phyloP scores from a whole-genome alignment of 2,797 vertebrate species.

The Lacerta agilis region DNA sequence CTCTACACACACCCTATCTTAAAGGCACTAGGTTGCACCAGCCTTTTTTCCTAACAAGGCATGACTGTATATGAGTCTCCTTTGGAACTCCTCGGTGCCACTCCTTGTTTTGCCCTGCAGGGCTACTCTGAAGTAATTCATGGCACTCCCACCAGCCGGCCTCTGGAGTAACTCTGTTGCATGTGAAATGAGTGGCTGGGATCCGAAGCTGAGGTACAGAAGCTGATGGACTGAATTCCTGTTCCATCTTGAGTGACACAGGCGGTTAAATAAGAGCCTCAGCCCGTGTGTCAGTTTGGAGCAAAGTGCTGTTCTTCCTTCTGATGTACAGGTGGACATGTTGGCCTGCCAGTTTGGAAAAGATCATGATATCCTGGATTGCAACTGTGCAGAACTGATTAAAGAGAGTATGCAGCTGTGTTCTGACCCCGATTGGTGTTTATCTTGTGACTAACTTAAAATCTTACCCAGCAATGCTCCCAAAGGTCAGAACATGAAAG shows the following conservation, averaged over 20 bases:
- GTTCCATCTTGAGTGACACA: neutral
- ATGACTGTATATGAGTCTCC: conserved; percentile 8
- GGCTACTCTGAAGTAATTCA: conserved; percentile 30
- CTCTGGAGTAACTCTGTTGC: neutral
- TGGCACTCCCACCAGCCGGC: neutral
- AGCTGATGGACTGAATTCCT: neutral
- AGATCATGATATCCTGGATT: neutral
- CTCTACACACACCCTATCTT: neutral
- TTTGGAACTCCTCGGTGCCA: accelerated
- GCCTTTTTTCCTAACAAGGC: neutral
- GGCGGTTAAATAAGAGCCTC: neutral
- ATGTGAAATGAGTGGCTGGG: conserved; percentile 13
- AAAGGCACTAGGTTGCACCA: accelerated
- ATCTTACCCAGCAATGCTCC: conserved; percentile 45
- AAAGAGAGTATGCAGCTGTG: conserved; percentile 23
- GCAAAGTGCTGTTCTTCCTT: neutral
- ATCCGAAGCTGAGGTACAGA: accelerated
- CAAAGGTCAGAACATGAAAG: conserved; percentile 58
- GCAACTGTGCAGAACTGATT: neutral
- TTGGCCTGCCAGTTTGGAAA: neutral
- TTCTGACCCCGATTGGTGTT: conserved; percentile 24
- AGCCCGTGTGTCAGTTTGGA: neutral
- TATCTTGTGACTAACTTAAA: conserved; percentile 48
- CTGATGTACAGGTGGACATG: conserved; percentile 9
- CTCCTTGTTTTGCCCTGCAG: conserved; percentile 11